Conservation (phyloP, 2,888 invertebrate species). For the Cylloceria caligata region DNA sequence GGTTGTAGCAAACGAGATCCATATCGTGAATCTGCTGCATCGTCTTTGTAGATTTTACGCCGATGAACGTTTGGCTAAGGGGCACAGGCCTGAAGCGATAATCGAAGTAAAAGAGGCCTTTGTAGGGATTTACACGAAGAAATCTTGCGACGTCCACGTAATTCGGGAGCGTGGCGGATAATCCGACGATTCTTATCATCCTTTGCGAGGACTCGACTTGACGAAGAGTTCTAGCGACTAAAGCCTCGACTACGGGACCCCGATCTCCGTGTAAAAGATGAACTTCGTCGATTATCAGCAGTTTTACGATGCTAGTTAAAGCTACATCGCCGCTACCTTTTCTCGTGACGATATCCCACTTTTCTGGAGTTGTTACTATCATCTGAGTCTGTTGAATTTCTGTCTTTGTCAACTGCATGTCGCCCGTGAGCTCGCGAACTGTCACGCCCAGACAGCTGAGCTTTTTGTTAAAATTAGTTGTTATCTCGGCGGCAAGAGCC, state of each 20-base stretch:
- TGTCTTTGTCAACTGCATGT: slow-evolving; percentile 97
- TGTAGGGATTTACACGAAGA: slow-evolving; percentile 95
- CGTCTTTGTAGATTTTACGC: slow-evolving; percentile 90
- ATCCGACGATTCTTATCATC: slow-evolving; percentile 98
- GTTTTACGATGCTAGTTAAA: slow-evolving; percentile 94
- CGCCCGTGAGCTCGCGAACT: slow-evolving; percentile 98
- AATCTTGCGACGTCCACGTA: slow-evolving; percentile 98
- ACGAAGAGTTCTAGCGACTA: slow-evolving; percentile 97
- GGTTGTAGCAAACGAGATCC: slow-evolving; percentile 97
- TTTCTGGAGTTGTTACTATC: slow-evolving; percentile 99
- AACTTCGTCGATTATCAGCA: slow-evolving; percentile 98
- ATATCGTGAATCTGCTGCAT: slow-evolving; percentile 90
- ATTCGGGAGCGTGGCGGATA: slow-evolving; percentile 99
- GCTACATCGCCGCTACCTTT: slow-evolving; percentile 96
- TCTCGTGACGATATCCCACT: slow-evolving; percentile 99
- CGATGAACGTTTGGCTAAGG: slow-evolving; percentile 95
- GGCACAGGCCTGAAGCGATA: slow-evolving; percentile 98
- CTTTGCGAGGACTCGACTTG: slow-evolving; percentile 96
- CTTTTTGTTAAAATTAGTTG: slow-evolving; percentile 94
- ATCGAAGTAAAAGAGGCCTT: slow-evolving; percentile 97
- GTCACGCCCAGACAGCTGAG: slow-evolving; percentile 91
- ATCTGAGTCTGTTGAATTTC: slow-evolving; percentile 99
- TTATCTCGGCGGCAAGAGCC: slow-evolving; percentile 99
- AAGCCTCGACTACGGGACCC: slow-evolving; percentile 98
- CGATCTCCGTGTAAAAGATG: slow-evolving; percentile 98